Conservation (phyloP, 2,888 invertebrate species). For the Crioceris asparagi region DNA sequence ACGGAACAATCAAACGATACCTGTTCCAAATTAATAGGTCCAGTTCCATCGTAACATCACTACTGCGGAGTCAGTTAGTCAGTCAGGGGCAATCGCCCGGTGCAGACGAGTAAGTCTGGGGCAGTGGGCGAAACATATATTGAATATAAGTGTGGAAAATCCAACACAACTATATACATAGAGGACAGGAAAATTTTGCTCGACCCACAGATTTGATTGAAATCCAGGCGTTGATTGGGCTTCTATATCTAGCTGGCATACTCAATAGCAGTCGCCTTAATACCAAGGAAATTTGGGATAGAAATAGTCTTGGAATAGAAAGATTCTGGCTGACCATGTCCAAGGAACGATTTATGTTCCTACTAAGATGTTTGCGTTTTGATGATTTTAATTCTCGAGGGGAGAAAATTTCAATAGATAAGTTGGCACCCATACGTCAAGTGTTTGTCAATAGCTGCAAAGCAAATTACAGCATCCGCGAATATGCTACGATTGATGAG, state of each 20-base stretch:
- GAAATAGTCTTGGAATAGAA: constrained; percentile 1
- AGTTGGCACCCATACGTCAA: too few relatives aligned
- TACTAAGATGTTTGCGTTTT: too few relatives aligned
- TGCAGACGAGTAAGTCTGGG: too few relatives aligned
- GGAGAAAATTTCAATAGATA: too few relatives aligned
- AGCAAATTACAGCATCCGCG: neutral
- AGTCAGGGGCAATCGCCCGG: too few relatives aligned
- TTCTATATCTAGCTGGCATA: constrained; percentile 3
- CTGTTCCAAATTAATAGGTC: too few relatives aligned
- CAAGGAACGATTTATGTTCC: too few relatives aligned
- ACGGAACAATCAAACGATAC: too few relatives aligned
- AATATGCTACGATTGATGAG: constrained; percentile 1
- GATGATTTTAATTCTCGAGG: too few relatives aligned
- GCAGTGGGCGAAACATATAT: neutral
- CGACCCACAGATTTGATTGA: neutral
- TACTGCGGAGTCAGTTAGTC: too few relatives aligned
- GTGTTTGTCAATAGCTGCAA: too few relatives aligned
- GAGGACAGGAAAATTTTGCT: neutral
- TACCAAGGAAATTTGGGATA: neutral
- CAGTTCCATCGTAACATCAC: too few relatives aligned
- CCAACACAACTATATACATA: neutral
- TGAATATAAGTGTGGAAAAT: neutral
- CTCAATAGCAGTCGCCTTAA: constrained; percentile 1
- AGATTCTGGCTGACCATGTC: constrained; percentile 2
- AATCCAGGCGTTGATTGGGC: constrained; percentile 1